These are phyloP conservation scores for Benitochromis conjunctus DNA, from an alignment of 2,113 vertebrate species.

Conservation along the genomic window DNA sequence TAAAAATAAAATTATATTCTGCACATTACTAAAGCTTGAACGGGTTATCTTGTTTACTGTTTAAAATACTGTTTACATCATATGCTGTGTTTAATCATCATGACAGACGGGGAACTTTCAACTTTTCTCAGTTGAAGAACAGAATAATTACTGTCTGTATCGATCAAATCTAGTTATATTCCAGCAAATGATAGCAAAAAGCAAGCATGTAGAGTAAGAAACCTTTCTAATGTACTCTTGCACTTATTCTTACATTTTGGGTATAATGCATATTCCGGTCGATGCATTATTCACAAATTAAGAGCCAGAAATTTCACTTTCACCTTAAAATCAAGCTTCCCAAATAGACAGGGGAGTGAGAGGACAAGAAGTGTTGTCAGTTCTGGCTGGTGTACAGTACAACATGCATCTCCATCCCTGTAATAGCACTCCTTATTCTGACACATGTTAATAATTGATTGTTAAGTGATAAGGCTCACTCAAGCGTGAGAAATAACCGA, in stretches of 20 bases:
- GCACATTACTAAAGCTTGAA: background rate
- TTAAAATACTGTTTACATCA: background rate
- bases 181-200: conserved; percentile 38
- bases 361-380: conserved; percentile 72
- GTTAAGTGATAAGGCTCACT: conserved; percentile 74
- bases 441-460: conserved; percentile 79
- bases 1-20: background rate
- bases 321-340: conserved; percentile 41
- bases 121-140: conserved; percentile 1
- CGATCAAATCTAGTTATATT: conserved; percentile 18
- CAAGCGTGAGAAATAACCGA: conserved; percentile 72
- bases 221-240: conserved; percentile 52
- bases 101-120: conserved; percentile 9
- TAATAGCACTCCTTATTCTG: conserved; percentile 72
- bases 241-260: conserved; percentile 49
- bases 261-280: conserved; percentile 52
- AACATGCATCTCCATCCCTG: conserved; percentile 66
- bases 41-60: conserved; percentile 25
- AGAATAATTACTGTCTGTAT: background rate
- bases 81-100: background rate
- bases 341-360: conserved; percentile 36
- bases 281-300: conserved; percentile 72
- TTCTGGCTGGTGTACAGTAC: conserved; percentile 62
- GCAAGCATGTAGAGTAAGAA: conserved; percentile 30
- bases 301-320: conserved; percentile 55